Percentiles rank a stretch among this genome's conserved stretches.
phyloP scores from a whole-genome alignment of 2,888 invertebrate species.

The Rhimphoctona megacephalus region DNA sequence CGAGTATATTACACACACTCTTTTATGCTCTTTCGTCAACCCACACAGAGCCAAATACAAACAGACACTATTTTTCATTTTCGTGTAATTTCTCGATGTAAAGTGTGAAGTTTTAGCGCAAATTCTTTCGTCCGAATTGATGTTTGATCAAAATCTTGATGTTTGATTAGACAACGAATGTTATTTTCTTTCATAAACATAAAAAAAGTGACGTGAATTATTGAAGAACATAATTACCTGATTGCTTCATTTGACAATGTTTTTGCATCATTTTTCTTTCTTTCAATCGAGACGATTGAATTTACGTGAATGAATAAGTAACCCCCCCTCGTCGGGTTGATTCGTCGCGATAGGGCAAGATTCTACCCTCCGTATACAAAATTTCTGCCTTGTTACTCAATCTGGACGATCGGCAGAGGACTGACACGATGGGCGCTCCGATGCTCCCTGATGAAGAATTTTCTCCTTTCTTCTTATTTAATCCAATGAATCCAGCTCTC shows the following conservation, averaged over 20 bases:
- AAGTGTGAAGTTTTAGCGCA: background rate
- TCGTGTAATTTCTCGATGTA: background rate
- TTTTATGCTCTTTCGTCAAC: conserved; percentile 7
- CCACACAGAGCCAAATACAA: background rate
- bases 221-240: background rate
- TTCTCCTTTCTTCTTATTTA: conserved; percentile 42
- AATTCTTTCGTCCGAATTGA: background rate
- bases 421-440: conserved; percentile 32
- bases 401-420: background rate
- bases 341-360: background rate
- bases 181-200: background rate
- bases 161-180: background rate
- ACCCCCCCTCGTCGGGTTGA: background rate
- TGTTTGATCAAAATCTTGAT: too few species aligned
- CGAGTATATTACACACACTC: conserved; percentile 39
- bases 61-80: background rate
- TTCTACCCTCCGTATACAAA: background rate
- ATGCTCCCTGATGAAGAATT: conserved; percentile 57
- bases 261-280: background rate
- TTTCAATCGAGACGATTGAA: background rate
- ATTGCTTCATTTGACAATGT: background rate
- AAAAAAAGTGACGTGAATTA: background rate
- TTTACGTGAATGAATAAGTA: conserved; percentile 17
- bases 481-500: conserved; percentile 62
- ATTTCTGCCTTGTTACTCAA: conserved; percentile 18